Conservation (phyloP, 2,888 invertebrate genomes). For the Sisyra terminalis region DNA sequence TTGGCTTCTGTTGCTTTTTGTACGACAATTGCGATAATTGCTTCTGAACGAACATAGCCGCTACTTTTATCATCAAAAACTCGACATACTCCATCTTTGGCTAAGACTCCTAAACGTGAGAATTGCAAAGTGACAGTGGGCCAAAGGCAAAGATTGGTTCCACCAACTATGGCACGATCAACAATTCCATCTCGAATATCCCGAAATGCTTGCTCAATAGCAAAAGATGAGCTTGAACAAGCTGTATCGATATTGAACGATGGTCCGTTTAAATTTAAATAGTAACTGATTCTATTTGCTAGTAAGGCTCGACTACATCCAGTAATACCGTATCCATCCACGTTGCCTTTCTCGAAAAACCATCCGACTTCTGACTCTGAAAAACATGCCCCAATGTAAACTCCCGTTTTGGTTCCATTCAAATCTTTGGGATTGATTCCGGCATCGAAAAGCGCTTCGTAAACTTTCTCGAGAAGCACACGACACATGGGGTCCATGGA, state of each 20-base stretch:
- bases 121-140: conserved; percentile 77
- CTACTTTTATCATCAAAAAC: conserved; percentile 42
- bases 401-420: conserved; percentile 57
- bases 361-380: conserved; percentile 62
- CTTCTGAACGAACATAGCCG: conserved; percentile 75
- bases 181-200: conserved; percentile 61
- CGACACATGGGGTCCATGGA: conserved; percentile 38
- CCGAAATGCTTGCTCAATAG: conserved; percentile 62
- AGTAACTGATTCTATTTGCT: conserved; percentile 78
- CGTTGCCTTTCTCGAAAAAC: conserved; percentile 58
- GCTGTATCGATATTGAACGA: conserved; percentile 83
- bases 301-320: conserved; percentile 40
- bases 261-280: conserved; percentile 73
- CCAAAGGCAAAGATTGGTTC: conserved; percentile 64
- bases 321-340: conserved; percentile 63
- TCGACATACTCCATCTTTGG: conserved; percentile 33
- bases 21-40: conserved; percentile 49
- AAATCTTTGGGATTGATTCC: conserved; percentile 51
- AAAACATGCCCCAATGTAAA: conserved; percentile 61
- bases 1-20: conserved; percentile 41
- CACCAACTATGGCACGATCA: conserved; percentile 75
- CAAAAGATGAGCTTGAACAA: conserved; percentile 74
- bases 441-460: conserved; percentile 43
- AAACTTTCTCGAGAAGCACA: conserved; percentile 37
- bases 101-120: conserved; percentile 39